Conservation (phyloP, 2,888 invertebrate genomes). For the Philaethria dido region DNA sequence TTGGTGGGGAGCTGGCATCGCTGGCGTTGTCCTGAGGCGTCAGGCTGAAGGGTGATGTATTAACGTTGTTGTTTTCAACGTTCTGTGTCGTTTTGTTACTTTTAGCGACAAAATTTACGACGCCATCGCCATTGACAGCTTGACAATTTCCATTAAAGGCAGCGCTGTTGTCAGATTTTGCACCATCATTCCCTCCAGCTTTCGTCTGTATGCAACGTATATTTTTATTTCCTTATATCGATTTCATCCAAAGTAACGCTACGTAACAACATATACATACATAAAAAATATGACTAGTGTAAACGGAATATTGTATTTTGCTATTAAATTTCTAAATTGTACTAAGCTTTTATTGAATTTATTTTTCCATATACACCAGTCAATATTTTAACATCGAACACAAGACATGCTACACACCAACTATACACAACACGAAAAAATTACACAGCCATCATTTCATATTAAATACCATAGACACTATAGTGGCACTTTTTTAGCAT, state of each 20-base stretch:
- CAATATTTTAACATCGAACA: constrained; percentile 1
- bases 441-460: constrained; percentile 8
- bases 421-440: constrained; percentile 1
- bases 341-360: background rate
- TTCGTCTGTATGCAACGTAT: constrained; percentile 46
- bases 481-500: no score
- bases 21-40: constrained; percentile 55
- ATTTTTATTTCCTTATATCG: constrained; percentile 7
- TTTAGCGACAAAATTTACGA: constrained; percentile 60
- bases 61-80: constrained; percentile 66
- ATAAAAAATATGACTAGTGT: background rate
- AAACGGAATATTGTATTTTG: background rate
- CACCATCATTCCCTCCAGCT: constrained; percentile 48
- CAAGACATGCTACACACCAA: constrained; percentile 18
- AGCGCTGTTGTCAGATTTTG: constrained; percentile 48
- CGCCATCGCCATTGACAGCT: constrained; percentile 55
- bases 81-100: constrained; percentile 56
- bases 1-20: constrained; percentile 55
- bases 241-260: background rate
- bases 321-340: background rate
- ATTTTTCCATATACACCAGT: constrained; percentile 7
- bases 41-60: constrained; percentile 55
- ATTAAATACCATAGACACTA: background rate
- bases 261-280: background rate
- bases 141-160: constrained; percentile 60